Evolutionary conservation across 2,113 vertebrate genomes (phyloP), one percentile per base, ranked within the genome.

Genomic region (Gymnogyps californianus): DNA sequence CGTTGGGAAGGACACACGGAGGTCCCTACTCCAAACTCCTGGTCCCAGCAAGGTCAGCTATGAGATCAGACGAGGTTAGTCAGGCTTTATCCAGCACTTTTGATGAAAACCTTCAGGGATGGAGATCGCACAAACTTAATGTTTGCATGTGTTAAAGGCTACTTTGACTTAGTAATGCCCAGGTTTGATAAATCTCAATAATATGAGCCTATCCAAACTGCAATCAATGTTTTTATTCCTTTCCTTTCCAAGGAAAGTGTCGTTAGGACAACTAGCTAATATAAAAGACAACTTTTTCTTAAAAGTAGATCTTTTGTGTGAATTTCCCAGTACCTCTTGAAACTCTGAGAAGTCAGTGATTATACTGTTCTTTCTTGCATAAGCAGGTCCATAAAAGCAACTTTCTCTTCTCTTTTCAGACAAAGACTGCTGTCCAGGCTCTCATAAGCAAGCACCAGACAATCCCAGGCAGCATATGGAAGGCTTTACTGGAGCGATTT

Each of bases 401-500:
- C 51, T 81, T 94, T 93, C 32, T 93, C 28, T 80, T 96, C 40
- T 96, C 36, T 89, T 97, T 97, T 62, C 94, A 99, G 99, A 98
- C 98, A 69, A 98, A 99, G 90, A 95, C 96, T 91, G 98, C 98
- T 3, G 94, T 99, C 66, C 98, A 99, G 97, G 94, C 96, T 83
- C 97, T 99, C 84, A 99, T 99, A 93, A 98, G 98, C 91, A 97
- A 96, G 90, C 99, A 99, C 94, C 99, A 99, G 96, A 98, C 96
- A 95, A 98, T 99, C 80, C 99, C 99, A 32, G 99, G 99, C 74
- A 99, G 95, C 88, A 98, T 99, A 49, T 98, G 99, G 81, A 98
- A 98, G 83, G 99, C 99, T 64, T 95, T 99, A 90, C 42, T 98
- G 77, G 98, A 99, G 70, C 97, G 98, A 94, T 98, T 99, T 90